Conservation (phyloP, 2,888 invertebrate genomes). For the Lepidocyrtoides sp. region DNA sequence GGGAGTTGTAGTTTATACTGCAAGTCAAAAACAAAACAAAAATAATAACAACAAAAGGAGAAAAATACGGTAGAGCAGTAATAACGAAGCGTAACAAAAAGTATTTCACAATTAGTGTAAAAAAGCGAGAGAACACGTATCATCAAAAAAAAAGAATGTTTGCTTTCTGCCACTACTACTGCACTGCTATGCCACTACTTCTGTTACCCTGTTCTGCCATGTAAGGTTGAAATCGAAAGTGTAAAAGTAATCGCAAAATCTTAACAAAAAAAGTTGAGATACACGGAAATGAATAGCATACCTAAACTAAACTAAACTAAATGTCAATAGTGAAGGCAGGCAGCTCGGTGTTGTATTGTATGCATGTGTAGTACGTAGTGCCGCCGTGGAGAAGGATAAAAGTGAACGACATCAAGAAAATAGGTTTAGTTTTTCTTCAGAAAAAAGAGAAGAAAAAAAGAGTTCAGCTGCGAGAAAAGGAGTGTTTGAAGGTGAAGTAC, state of each 20-base stretch:
- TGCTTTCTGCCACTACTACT: slow-evolving; percentile 19
- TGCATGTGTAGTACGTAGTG: background rate
- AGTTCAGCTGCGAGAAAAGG: background rate
- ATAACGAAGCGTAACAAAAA: slow-evolving; percentile 52
- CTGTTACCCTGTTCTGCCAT: too few relatives aligned
- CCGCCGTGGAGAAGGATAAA: background rate
- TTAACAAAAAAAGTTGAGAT: slow-evolving; percentile 48
- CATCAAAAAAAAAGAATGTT: slow-evolving; percentile 41
- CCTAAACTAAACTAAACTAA: background rate
- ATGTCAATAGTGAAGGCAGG: background rate
- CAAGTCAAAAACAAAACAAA: slow-evolving; percentile 66
- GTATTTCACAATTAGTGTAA: slow-evolving; percentile 64
- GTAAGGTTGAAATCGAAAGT: background rate
- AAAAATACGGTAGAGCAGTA: slow-evolving; percentile 41
- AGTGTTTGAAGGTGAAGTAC: background rate
- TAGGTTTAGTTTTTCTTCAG: background rate
- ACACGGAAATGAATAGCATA: slow-evolving; percentile 31
- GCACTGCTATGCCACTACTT: background rate
- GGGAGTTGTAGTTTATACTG: slow-evolving; percentile 26
- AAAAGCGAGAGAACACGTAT: slow-evolving; percentile 24
- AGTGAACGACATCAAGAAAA: background rate
- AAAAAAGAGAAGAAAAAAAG: slow-evolving; percentile 4
- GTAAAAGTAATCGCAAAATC: slow-evolving; percentile 27
- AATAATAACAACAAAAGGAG: slow-evolving; percentile 37
- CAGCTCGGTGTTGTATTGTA: background rate